Base-by-base conservation (phyloP, 1,140 invertebrate genomes). In the Cydia strobilella region DNA sequence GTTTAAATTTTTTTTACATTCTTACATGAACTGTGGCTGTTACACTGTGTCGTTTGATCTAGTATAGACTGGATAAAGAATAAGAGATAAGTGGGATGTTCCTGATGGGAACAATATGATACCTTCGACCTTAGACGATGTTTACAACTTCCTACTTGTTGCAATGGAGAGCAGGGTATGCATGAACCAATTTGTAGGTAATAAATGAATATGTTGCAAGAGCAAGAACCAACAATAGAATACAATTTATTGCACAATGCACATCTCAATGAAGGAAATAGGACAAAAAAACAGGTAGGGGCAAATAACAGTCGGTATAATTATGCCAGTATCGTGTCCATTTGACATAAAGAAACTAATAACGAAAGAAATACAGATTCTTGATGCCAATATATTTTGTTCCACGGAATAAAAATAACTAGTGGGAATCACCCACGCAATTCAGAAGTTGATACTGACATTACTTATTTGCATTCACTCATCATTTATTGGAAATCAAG, bases 31-130 rank as follows among this genome's bases (percentile, higher is more conserved):
- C n/a, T n/a, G n/a, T 54, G 3, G 15, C 42, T 45, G 42, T 18
- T 6, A n/a, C n/a, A 54, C 51, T 7, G 6, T 54, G n/a, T 54
- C n/a, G 20, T 6, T n/a, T 54, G 12, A 54, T 54, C 51, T 54
- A 54, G 51, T 54, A 18, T 18, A 54, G 12, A 18, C 51, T 54
- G n/a, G 51, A 54, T 13, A 5, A 54, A 54, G 51, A 54, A 54
- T 54, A 18, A 54, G 15, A 54, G 51, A 18, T 54, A 54, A 54
- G 51, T 54, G 51, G 51, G 1, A n/a, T 18, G 51, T 54, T 18
- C 51, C 51, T 54, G n/a, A 54, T n/a, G 51, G 45, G 51, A 6
- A 54, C 51, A 54, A 54, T 18, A 54, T 54, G 48, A 51, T 54
- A 54, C 51, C 9, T 18, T 54, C 51, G 51, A 54, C 51, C 51